Percentiles rank a stretch among this genome's conserved stretches.
Conservation (phyloP, 2,888 invertebrate genomes). For the Ptilodon capucinus region DNA sequence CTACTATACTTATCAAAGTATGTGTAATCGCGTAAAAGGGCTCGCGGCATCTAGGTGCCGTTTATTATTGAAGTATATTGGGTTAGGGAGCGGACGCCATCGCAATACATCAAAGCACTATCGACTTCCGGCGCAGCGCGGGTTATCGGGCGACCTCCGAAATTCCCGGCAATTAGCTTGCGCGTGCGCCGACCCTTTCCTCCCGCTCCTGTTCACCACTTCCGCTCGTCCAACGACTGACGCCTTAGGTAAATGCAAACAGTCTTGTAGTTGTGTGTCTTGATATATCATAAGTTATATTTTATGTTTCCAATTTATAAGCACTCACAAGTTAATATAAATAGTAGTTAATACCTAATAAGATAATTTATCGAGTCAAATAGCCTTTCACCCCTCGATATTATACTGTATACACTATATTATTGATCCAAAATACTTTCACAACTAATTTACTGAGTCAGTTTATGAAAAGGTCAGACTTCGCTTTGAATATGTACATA, state of each 20-base stretch:
- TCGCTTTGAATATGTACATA: too few relatives aligned
- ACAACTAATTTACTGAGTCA: background rate
- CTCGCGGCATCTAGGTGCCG: constrained; percentile 16
- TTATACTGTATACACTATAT: too few relatives aligned
- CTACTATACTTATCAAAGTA: background rate
- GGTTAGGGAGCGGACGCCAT: constrained; percentile 59
- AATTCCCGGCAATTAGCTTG: constrained; percentile 74
- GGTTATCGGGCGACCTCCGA: constrained; percentile 79
- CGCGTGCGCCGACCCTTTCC: constrained; percentile 55
- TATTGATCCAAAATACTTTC: background rate
- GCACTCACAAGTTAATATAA: background rate
- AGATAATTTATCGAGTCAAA: too few relatives aligned
- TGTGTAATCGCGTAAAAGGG: background rate
- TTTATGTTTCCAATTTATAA: background rate
- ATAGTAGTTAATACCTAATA: too few relatives aligned
- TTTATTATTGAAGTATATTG: constrained; percentile 39
- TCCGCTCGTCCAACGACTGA: constrained; percentile 50
- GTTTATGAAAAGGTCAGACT: too few relatives aligned
- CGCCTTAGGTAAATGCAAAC: constrained; percentile 40
- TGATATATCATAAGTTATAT: background rate
- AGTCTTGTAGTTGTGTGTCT: too few relatives aligned
- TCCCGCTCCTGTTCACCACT: constrained; percentile 50
- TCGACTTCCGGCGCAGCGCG: constrained; percentile 75
- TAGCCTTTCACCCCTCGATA: too few relatives aligned
- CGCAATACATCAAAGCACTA: constrained; percentile 75